phyloP scores from a whole-genome alignment of 2,888 invertebrate genomes.

The Abrostola tripartita region DNA sequence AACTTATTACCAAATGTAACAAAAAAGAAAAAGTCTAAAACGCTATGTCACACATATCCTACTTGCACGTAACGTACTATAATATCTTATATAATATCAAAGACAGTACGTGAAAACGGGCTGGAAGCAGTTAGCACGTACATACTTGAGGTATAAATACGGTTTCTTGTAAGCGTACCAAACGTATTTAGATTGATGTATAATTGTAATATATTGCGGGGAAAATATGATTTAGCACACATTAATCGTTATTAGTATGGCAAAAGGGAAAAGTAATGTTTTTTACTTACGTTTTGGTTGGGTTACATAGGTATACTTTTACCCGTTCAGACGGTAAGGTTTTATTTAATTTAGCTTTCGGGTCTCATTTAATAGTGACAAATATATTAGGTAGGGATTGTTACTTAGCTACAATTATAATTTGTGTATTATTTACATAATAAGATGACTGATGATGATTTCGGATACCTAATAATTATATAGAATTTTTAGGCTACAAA shows the following conservation, averaged over 20 bases:
- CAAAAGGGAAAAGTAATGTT: slow-evolving; percentile 7
- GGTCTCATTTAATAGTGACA: too few species aligned
- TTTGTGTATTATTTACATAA: too few species aligned
- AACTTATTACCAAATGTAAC: not conserved
- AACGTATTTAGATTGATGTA: slow-evolving; percentile 2
- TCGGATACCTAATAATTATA: too few species aligned
- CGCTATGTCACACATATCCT: slow-evolving; percentile 18
- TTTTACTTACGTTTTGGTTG: slow-evolving; percentile 5
- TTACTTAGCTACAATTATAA: too few species aligned
- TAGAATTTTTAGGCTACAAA: too few species aligned
- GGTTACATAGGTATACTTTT: not conserved
- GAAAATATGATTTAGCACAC: slow-evolving; percentile 21
- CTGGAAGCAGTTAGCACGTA: slow-evolving; percentile 69
- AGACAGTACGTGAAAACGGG: slow-evolving; percentile 64
- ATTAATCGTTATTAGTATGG: slow-evolving; percentile 36
- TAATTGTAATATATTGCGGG: slow-evolving; percentile 2
- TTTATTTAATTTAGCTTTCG: not conserved
- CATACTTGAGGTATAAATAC: slow-evolving; percentile 48
- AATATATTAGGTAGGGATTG: too few species aligned
- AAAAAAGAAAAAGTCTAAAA: slow-evolving; percentile 11
- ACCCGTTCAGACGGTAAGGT: too few species aligned
- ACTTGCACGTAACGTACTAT: slow-evolving; percentile 16
- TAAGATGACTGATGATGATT: too few species aligned
- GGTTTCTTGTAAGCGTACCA: not conserved
- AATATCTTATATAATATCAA: slow-evolving; percentile 48